These are phyloP conservation scores for Sarcophaga subvicina DNA, from an alignment of 2,888 invertebrate genomes.

Conservation along the genomic window DNA sequence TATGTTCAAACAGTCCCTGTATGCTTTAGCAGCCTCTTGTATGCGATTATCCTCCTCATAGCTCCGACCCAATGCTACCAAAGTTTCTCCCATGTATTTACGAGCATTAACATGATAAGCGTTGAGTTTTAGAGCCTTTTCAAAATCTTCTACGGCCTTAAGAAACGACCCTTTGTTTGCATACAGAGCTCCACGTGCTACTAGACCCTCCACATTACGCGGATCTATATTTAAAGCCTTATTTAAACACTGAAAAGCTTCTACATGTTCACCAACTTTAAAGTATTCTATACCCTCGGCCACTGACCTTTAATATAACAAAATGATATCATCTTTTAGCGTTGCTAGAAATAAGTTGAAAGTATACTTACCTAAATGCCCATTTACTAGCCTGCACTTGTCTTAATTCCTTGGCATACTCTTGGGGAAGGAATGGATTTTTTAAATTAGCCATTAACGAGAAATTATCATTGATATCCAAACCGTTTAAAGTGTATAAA, in stretches of 20 bases:
- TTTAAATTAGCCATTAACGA: constrained; percentile 82
- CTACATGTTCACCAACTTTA: constrained; percentile 95
- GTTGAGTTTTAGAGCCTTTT: constrained; percentile 93
- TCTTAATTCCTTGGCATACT: constrained; percentile 92
- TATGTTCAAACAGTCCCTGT: constrained; percentile 91
- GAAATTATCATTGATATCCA: constrained; percentile 77
- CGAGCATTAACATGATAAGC: constrained; percentile 95
- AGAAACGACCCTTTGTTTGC: constrained; percentile 97
- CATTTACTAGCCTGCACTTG: constrained; percentile 96
- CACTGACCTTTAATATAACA: constrained; percentile 84
- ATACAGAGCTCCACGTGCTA: constrained; percentile 94
- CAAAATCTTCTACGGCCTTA: constrained; percentile 97
- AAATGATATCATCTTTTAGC: background rate
- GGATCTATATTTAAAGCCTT: constrained; percentile 96
- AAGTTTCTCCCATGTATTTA: constrained; percentile 96
- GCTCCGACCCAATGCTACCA: constrained; percentile 93
- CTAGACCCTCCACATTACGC: constrained; percentile 94
- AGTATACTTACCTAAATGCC: constrained; percentile 87
- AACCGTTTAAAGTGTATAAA: constrained; percentile 87
- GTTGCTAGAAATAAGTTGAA: constrained; percentile 16
- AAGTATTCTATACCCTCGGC: constrained; percentile 98
- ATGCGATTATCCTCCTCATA: constrained; percentile 94
- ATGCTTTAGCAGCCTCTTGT: constrained; percentile 92
- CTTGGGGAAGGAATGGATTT: constrained; percentile 89
- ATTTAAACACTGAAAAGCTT: constrained; percentile 97